These are phyloP conservation scores for Pyrgus malvae DNA, from an alignment of 2,888 invertebrate genomes.

Conservation along the genomic window DNA sequence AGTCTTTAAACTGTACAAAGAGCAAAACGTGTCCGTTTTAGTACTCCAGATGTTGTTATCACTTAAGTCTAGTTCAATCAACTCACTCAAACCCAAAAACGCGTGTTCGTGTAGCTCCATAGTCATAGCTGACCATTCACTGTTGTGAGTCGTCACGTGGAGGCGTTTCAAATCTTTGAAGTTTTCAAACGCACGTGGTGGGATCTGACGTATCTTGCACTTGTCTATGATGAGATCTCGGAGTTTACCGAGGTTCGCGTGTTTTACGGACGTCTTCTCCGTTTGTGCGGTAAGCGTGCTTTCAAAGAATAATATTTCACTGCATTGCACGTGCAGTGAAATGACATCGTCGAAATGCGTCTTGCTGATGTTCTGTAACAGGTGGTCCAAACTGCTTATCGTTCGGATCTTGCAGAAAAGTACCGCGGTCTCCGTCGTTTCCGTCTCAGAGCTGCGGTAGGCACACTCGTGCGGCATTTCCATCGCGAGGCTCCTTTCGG, in stretches of 20 bases:
- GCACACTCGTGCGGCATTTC: constrained; percentile 86
- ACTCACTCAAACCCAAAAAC: constrained; percentile 85
- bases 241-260: constrained; percentile 84
- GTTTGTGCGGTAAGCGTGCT: constrained; percentile 83
- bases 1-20: constrained; percentile 84
- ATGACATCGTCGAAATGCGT: constrained; percentile 85
- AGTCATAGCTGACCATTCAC: constrained; percentile 90
- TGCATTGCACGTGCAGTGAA: constrained; percentile 86
- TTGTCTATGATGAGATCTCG: constrained; percentile 86
- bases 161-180: constrained; percentile 86
- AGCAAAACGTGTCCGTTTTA: constrained; percentile 87
- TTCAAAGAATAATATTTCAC: constrained; percentile 88
- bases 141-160: constrained; percentile 87
- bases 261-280: constrained; percentile 70
- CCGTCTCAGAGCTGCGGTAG: constrained; percentile 83
- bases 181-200: constrained; percentile 85
- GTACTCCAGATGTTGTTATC: constrained; percentile 90
- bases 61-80: constrained; percentile 85
- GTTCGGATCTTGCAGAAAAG: constrained; percentile 87
- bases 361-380: constrained; percentile 86
- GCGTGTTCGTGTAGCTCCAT: constrained; percentile 87
- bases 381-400: constrained; percentile 85
- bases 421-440: constrained; percentile 79
- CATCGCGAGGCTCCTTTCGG: constrained; percentile 64
- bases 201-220: constrained; percentile 89